A percentile compares a stretch with the other conserved stretches of the same genome.
Evolutionary conservation across 2,888 invertebrate species (phyloP).

Genomic region (Ormyrus labotus): DNA sequence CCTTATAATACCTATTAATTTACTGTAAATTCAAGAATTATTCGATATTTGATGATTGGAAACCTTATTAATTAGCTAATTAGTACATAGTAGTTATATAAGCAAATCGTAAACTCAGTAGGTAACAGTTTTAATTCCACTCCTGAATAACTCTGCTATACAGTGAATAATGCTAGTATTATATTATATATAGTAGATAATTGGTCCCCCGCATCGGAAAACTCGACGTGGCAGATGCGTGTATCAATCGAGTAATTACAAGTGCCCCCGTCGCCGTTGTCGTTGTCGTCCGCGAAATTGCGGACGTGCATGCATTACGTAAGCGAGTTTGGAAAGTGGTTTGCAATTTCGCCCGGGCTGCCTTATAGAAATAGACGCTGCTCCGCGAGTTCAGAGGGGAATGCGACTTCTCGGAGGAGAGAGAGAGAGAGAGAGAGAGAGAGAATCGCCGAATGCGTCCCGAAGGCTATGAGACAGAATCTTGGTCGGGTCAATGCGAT

Average conservation of each 20-base stretch:
- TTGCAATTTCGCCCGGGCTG: constrained; percentile 57
- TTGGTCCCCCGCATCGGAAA: no score
- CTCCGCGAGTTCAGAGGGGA: not conserved
- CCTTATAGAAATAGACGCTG: constrained; percentile 36
- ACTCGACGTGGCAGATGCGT: constrained; percentile 5
- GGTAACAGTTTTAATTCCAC: no score
- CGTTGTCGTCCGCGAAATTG: constrained; percentile 3
- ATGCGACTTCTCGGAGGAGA: not conserved
- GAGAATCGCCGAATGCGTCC: not conserved
- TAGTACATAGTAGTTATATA: no score
- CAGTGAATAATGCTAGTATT: no score
- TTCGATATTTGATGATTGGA: no score
- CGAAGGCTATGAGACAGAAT: constrained; percentile 55
- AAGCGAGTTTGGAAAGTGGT: constrained; percentile 61
- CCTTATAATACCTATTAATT: no score
- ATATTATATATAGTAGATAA: no score
- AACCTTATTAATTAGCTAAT: no score
- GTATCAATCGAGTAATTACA: constrained; percentile 29
- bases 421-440: not conserved
- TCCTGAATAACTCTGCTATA: no score
- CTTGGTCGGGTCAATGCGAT: constrained; percentile 64
- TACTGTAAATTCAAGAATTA: no score
- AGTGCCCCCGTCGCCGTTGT: not conserved
- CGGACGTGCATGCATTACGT: constrained; percentile 15
- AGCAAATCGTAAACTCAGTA: no score